Evolutionary conservation across 1,140 invertebrate species (phyloP).

Genomic region (Conopomorpha cramerella): DNA sequence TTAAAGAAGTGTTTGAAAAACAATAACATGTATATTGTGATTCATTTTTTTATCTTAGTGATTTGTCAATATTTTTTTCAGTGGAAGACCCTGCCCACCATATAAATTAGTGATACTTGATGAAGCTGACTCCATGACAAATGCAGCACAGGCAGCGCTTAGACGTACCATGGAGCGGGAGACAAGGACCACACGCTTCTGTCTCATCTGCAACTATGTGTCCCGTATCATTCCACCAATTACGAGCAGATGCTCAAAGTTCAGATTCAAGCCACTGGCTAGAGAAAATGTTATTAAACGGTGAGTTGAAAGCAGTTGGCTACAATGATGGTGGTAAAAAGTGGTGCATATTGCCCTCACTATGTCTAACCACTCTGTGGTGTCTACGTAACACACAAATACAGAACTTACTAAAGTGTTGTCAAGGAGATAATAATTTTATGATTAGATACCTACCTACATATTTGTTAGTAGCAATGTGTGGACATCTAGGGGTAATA

Average conservation of each 20-base stretch:
- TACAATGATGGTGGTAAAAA: too few relatives aligned
- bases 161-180: constrained; percentile 98
- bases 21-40: too few relatives aligned
- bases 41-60: not conserved
- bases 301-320: constrained; percentile 24
- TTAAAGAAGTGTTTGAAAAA: too few relatives aligned
- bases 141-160: constrained; percentile 89
- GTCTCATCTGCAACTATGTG: constrained; percentile 98
- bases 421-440: too few relatives aligned
- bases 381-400: too few relatives aligned
- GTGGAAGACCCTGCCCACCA: constrained; percentile 86
- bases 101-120: constrained; percentile 98
- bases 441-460: too few relatives aligned
- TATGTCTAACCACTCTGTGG: too few relatives aligned
- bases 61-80: constrained; percentile 37
- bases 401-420: too few relatives aligned
- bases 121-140: constrained; percentile 99
- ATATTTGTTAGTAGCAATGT: too few relatives aligned
- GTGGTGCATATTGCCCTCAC: too few relatives aligned
- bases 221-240: constrained; percentile 97
- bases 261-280: constrained; percentile 92
- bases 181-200: constrained; percentile 94
- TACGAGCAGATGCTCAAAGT: constrained; percentile 97
- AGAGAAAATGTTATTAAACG: constrained; percentile 69
- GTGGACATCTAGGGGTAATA: too few relatives aligned